Percentiles rank a stretch among this genome's conserved stretches.
These are phyloP conservation scores for Pantherophis vulpinus DNA, from an alignment of 2,797 vertebrate species.

Conservation along the genomic window DNA sequence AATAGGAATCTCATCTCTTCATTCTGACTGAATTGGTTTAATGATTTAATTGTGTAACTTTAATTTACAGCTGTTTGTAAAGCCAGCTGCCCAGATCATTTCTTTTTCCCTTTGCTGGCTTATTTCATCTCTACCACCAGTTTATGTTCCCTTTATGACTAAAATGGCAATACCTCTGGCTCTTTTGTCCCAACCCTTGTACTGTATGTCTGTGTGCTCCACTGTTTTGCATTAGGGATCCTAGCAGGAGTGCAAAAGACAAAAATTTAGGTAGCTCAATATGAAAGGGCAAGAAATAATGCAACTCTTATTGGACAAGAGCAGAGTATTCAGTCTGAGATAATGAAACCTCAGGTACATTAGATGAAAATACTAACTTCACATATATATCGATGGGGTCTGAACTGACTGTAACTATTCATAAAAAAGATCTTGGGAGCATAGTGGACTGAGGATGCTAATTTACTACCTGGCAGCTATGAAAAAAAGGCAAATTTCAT, in stretches of 20 bases:
- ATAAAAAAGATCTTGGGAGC: not conserved
- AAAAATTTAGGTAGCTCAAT: not conserved
- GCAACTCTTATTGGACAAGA: not conserved
- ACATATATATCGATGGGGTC: not conserved
- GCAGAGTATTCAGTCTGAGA: not conserved
- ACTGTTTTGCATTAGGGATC: not conserved
- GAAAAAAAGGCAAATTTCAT: not conserved
- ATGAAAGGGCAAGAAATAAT: not conserved
- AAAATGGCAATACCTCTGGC: not conserved
- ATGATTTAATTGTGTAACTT: not conserved
- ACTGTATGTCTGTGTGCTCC: not conserved
- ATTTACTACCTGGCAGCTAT: not conserved
- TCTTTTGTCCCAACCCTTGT: not conserved
- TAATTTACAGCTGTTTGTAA: not conserved
- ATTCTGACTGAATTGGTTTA: not conserved
- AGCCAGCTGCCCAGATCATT: not conserved
- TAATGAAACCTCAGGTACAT: not conserved
- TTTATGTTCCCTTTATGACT: not conserved
- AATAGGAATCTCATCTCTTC: not conserved
- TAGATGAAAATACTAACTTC: not conserved
- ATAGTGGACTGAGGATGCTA: not conserved
- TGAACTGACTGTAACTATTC: not conserved
- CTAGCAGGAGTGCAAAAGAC: not conserved
- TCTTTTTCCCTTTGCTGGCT: not conserved
- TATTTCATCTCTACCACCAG: not conserved